Evolutionary conservation across 2,113 vertebrate species (phyloP), one percentile per base, ranked within the genome.

Genomic region (Toxostoma redivivum): DNA sequence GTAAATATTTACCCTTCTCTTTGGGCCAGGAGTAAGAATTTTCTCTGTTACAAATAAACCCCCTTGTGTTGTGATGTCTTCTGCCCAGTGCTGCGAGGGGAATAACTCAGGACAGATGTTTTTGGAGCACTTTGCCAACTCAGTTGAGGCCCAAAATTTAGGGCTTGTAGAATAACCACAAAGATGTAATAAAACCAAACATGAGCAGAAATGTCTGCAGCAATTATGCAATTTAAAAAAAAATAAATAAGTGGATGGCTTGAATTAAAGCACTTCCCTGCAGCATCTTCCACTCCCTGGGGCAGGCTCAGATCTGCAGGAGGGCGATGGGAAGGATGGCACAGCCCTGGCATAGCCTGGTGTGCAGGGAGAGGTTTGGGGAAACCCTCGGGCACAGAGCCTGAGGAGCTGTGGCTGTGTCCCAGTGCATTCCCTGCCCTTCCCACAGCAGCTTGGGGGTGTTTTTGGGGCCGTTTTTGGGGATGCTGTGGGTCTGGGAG

Each of bases 91-190:
- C 91, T 69, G 89, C 44, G 3, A 64, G 78, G 67, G 42, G 37
- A 69, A 28, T 81, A 88, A 94, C 50, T 38, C 3, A 0, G 91
- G 45, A 64, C 95, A 96, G 93, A 97, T 97, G 95, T 88, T 91
- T 93, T 18, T 3, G 24, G 74, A 90, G 70, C 40, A 0, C 62
- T 92, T 42, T 66, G 94, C 93, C 95, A 97, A 1, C 81, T 92
- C 78, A 92, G 91, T 12, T 30, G 66, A 96, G 96, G 95, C 94
- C 95, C 94, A 73, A 76, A 95, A 76, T 87, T 91, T 95, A 81
- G 94, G 48, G 91, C 86, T 96, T 95, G 93, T 96, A 94, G 87
- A 65, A 69, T 87, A 95, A 96, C 94, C 91, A 81, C 94, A 92
- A 21, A 80, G 96, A 90, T 92, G 93, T 94, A 91, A 88, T 95